Base-by-base conservation (phyloP, 1,140 invertebrate species). In the Eciton burchellii region DNA sequence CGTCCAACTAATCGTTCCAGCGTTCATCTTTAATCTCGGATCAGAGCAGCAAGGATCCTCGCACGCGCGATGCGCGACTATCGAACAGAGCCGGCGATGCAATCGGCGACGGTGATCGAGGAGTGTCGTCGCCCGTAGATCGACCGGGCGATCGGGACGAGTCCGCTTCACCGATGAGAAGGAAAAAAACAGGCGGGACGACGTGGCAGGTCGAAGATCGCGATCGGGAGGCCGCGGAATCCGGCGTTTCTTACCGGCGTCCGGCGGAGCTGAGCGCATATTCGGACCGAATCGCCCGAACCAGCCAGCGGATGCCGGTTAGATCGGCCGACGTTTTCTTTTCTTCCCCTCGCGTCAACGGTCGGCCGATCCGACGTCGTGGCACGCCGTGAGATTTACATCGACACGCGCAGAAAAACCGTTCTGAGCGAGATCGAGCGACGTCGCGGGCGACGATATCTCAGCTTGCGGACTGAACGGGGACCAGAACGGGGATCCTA, bases 371-470 rank as follows among this genome's bases (percentile, higher is more conserved):
- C 92, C 91, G 35, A 92, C 91, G 91, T 92, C 85, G 89, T 6
- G 84, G 71, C 66, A 86, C 88, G 88, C 43, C 57, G 65, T 41
- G 60, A 81, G 68, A 93, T 94, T 94, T 92, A 92, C 93, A 94
- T 94, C 87, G 90, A 90, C 92, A 82, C 91, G 91, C 93, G 92
- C 88, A 90, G 87, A 94, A 94, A 93, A 93, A 93, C 73, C 76
- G 59, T 26, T 59, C 35, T 35, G 35, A 35, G 6, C 35, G 35
- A 35, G 35, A 57, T 52, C 73, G 83, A 86, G 87, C 79, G 71
- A 35, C 57, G 12, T 65, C 62, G 57, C 47, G 35, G 57, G n/a
- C 19, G 16, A 66, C 63, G 76, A 85, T 83, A 79, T 52, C 63
- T 35, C 6, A 72, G 68, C 45, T 60, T 56, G 84, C 43, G 65